Conservation (phyloP, 2,113 vertebrate species). For the Python bivittatus region DNA sequence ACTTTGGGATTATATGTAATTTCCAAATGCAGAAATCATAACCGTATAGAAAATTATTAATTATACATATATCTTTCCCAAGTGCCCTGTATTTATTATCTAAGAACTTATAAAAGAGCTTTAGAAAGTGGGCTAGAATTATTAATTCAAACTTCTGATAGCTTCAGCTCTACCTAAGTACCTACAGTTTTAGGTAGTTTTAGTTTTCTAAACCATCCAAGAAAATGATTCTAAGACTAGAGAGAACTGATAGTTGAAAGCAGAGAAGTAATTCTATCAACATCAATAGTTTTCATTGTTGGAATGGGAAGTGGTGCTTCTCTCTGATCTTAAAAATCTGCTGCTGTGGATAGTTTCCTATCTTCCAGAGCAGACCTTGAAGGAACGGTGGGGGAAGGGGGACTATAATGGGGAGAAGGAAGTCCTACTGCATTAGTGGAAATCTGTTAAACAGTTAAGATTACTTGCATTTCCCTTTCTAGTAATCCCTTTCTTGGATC, state of each 20-base stretch:
- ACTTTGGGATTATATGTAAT: background rate
- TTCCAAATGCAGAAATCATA: background rate
- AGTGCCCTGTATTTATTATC: background rate
- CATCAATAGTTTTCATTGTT: background rate
- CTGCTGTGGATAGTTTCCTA: background rate
- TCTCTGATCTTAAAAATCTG: background rate
- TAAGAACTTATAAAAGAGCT: background rate
- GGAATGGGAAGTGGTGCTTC: background rate
- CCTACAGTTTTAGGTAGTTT: too few relatives aligned
- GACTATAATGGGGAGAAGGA: background rate
- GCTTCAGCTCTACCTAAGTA: background rate
- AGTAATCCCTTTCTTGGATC: background rate
- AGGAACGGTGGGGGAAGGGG: background rate
- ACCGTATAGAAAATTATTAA: background rate
- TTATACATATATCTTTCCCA: background rate
- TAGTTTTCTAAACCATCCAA: background rate
- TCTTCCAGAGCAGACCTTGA: background rate
- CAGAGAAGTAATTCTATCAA: background rate
- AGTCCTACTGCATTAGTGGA: background rate
- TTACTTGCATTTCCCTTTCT: background rate
- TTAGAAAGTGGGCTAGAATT: background rate
- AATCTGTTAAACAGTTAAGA: background rate
- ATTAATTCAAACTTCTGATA: background rate
- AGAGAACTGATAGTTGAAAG: background rate
- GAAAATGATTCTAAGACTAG: background rate